A percentile compares a stretch with the other conserved stretches of the same genome.
These are phyloP conservation scores for Eretmochelys imbricata DNA, from an alignment of 2,113 vertebrate species.

Conservation along the genomic window DNA sequence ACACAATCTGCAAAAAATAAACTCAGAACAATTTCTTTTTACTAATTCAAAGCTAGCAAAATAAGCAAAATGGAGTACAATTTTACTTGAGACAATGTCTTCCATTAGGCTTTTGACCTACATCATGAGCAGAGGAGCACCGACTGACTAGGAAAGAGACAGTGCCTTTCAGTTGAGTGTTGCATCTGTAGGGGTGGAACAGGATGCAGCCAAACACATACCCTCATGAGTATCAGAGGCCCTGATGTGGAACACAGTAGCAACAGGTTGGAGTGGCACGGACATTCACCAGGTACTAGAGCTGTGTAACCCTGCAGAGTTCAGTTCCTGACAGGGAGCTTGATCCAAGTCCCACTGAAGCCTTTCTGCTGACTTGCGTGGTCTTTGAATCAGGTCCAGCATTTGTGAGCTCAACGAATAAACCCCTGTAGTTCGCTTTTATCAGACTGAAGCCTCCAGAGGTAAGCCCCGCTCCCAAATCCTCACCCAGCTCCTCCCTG, in stretches of 20 bases:
- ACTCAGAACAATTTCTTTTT: too few relatives aligned
- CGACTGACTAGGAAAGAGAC: neutral
- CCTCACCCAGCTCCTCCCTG: neutral
- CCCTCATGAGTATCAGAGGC: neutral
- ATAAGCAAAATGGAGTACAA: too few relatives aligned
- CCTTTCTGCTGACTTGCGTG: neutral
- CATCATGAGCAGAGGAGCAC: neutral
- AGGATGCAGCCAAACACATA: neutral
- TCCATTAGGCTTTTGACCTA: too few relatives aligned
- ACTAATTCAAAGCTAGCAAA: too few relatives aligned
- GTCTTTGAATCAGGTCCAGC: neutral
- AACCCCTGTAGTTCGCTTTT: neutral
- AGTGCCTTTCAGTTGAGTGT: neutral
- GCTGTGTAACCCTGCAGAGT: neutral
- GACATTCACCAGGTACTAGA: neutral
- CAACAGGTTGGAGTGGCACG: fast-evolving
- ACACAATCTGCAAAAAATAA: too few relatives aligned
- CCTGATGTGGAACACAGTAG: neutral
- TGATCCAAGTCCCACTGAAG: fast-evolving
- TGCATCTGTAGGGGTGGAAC: neutral
- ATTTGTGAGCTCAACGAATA: neutral
- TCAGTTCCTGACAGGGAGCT: neutral
- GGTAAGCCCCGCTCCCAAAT: neutral
- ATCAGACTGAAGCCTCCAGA: slow-evolving; percentile 10
- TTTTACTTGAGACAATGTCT: too few relatives aligned